Conservation (phyloP, 2,113 vertebrate genomes). For the Dromiciops gliroides region DNA sequence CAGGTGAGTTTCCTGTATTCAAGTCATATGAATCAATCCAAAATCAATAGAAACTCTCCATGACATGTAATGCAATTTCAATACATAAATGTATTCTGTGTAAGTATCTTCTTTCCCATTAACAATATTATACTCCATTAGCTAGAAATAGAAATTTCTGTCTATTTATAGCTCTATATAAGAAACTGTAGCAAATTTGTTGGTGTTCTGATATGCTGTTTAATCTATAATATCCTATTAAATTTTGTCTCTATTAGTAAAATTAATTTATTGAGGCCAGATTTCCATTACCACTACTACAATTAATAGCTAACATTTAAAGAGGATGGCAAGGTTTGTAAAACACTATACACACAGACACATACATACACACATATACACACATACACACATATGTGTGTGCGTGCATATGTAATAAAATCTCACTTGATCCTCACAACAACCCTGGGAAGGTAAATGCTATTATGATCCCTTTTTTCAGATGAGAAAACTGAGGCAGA, state of each 20-base stretch:
- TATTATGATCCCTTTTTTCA: not conserved
- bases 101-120: not conserved
- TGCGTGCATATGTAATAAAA: no score
- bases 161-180: not conserved
- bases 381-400: no score
- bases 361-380: no score
- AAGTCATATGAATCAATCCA: not conserved
- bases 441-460: not conserved
- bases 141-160: not conserved
- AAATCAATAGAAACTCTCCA: not conserved
- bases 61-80: not conserved
- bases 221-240: not conserved
- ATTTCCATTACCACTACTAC: not conserved
- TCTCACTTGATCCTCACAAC: not conserved
- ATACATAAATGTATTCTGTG: not conserved
- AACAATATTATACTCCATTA: not conserved
- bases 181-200: not conserved
- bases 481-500: not conserved
- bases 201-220: not conserved
- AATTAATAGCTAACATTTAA: not conserved
- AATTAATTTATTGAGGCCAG: not conserved
- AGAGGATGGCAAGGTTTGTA: not conserved
- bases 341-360: not conserved
- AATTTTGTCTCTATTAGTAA: not conserved
- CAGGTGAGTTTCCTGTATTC: not conserved